phyloP scores from a whole-genome alignment of 2,113 vertebrate species.

The Chitala chitala region DNA sequence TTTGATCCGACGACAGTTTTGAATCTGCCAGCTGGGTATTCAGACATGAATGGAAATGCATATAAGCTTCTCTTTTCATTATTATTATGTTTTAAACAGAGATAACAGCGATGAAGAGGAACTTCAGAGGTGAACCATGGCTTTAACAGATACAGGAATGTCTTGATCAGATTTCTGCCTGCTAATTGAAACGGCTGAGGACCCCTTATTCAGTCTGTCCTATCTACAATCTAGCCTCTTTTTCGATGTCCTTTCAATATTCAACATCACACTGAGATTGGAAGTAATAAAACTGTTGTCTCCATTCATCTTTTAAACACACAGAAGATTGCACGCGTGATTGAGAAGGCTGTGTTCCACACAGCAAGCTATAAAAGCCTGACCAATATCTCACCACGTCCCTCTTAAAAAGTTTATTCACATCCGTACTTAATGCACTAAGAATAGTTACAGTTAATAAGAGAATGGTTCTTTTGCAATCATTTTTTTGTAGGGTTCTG shows the following conservation, averaged over 20 bases:
- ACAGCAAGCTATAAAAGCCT: neutral
- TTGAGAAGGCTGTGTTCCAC: neutral
- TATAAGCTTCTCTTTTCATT: slow-evolving; percentile 71
- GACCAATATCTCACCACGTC: too few species aligned
- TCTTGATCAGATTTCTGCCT: slow-evolving; percentile 1
- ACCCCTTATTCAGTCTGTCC: slow-evolving; percentile 12
- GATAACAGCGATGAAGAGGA: slow-evolving; percentile 57
- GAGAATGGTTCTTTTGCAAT: too few species aligned
- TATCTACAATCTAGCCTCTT: neutral
- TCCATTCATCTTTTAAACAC: neutral
- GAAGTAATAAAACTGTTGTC: neutral
- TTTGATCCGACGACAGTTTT: slow-evolving; percentile 70
- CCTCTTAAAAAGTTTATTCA: too few species aligned
- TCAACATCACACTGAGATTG: neutral
- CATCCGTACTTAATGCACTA: too few species aligned
- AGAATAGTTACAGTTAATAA: too few species aligned
- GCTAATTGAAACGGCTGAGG: too few species aligned
- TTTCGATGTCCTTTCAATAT: neutral
- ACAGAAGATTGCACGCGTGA: neutral
- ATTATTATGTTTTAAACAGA: slow-evolving; percentile 55
- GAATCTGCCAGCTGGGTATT: slow-evolving; percentile 70
- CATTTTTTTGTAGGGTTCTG: too few species aligned
- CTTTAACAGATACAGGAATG: slow-evolving; percentile 36
- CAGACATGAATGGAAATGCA: slow-evolving; percentile 70
- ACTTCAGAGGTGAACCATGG: slow-evolving; percentile 60